Percentiles rank a stretch among this genome's conserved stretches.
phyloP scores from a whole-genome alignment of 2,113 vertebrate genomes.

The Columba janthina region DNA sequence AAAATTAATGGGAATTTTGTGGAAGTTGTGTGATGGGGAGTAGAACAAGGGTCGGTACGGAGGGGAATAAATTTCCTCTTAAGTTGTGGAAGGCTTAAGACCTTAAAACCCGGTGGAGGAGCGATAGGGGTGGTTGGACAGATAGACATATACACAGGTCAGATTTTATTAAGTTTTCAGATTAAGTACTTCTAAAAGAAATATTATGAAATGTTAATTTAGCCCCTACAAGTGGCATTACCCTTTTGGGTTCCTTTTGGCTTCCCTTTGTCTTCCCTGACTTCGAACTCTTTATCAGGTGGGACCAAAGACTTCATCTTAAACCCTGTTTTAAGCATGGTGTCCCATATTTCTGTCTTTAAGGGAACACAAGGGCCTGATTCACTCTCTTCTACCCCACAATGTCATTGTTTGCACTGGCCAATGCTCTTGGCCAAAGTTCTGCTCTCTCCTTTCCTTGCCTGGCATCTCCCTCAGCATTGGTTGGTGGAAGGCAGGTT shows the following conservation, averaged over 20 bases:
- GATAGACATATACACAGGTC: background rate
- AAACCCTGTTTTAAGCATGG: background rate
- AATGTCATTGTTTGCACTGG: too few relatives aligned
- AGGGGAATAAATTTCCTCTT: background rate
- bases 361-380: background rate
- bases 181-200: background rate
- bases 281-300: background rate
- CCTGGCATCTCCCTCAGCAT: background rate
- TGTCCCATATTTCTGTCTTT: background rate
- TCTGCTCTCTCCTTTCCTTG: background rate
- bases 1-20: too few relatives aligned
- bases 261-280: background rate
- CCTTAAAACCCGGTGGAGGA: background rate
- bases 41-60: fast-evolving
- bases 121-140: background rate
- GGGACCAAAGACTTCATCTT: background rate
- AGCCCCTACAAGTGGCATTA: fast-evolving
- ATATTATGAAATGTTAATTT: background rate
- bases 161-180: background rate
- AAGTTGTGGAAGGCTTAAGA: background rate
- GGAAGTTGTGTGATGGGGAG: background rate
- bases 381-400: background rate
- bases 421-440: background rate
- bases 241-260: background rate
- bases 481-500: background rate